Evolutionary conservation across 2,113 vertebrate genomes (phyloP), one percentile per base, ranked within the genome.

Genomic region (Apeltes quadracus): DNA sequence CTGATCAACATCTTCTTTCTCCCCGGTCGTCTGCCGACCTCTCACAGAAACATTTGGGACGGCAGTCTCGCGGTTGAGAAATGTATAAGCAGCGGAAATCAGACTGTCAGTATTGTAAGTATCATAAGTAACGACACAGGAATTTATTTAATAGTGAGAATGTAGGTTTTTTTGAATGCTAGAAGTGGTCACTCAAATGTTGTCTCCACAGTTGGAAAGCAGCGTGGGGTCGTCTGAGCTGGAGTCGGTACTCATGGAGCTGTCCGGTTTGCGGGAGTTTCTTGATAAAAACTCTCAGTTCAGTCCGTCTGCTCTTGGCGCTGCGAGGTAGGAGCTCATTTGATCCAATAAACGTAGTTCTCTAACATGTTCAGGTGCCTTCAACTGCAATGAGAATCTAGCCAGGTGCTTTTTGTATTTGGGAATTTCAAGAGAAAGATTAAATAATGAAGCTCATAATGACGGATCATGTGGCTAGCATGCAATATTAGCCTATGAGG

Each of bases 271-370:
- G 61, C 94, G 95, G 75, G 97, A 98, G 59, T 99, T 99, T 87
- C 92, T 99, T 38, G 96, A 97, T 51, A 96, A 96, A 90, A 98
- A 98, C 88, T 97, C 97, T 34, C 96, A 98, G 63, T 98, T 98
- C 92, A 92, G 95, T 86, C 94, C 95, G 9, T 95, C 95, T 20
- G 94, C 95, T 18, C 91, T 98, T 44, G 95, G 95, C 58, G 95
- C 95, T 70, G 93, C 94, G 69, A 96, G 93, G 98, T 99, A 94
- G 89, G 59, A 59, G 0, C 27, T 56, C 10, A 4, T 27, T 29
- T 76, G 11, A 58, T 48, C 29, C 5, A 8, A 57, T 39, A 23
- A 59, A 6, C 12, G 34, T 34, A 27, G 50, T 46, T 22, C 12
- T 56, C 18, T 22, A 48, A 18, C n/a, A 20, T 3, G 44, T n/a